These are phyloP conservation scores for Hydraecia micacea DNA, from an alignment of 2,888 invertebrate genomes.

Conservation along the genomic window DNA sequence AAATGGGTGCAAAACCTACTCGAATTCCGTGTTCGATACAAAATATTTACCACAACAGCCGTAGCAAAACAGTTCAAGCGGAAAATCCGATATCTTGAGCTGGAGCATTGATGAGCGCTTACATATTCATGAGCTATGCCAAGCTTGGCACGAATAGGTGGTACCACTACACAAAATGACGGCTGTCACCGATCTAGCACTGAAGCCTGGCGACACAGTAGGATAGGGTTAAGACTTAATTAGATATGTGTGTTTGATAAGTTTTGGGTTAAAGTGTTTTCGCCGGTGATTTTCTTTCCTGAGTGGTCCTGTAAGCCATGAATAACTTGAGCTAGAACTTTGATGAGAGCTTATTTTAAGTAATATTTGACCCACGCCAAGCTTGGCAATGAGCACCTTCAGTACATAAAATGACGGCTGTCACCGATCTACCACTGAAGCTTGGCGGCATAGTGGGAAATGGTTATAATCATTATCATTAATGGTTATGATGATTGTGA, in stretches of 20 bases:
- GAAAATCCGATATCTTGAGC: slow-evolving; percentile 88
- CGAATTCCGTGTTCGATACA: slow-evolving; percentile 56
- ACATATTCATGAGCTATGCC: slow-evolving; percentile 85
- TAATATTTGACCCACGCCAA: slow-evolving; percentile 81
- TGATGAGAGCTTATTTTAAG: slow-evolving; percentile 81
- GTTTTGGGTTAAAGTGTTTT: not conserved
- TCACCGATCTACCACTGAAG: slow-evolving; percentile 72
- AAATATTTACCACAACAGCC: slow-evolving; percentile 69
- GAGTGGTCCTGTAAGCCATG: too few species aligned
- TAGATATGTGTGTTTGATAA: not conserved
- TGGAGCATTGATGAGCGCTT: slow-evolving; percentile 84
- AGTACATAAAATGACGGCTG: slow-evolving; percentile 81
- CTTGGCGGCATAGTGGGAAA: slow-evolving; percentile 57
- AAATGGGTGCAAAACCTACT: slow-evolving; percentile 6
- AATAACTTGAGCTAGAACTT: slow-evolving; percentile 80
- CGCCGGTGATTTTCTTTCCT: not conserved
- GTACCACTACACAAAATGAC: slow-evolving; percentile 79
- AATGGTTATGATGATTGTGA: not conserved
- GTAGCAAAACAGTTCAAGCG: slow-evolving; percentile 81
- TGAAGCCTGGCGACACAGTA: slow-evolving; percentile 61
- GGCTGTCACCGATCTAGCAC: slow-evolving; percentile 77
- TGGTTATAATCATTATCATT: not conserved
- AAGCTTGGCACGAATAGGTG: slow-evolving; percentile 61
- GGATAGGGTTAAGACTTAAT: not conserved
- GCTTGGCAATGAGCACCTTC: slow-evolving; percentile 65